Evolutionary conservation across 2,113 vertebrate species (phyloP).

Genomic region (Psammodynastes pulverulentus): DNA sequence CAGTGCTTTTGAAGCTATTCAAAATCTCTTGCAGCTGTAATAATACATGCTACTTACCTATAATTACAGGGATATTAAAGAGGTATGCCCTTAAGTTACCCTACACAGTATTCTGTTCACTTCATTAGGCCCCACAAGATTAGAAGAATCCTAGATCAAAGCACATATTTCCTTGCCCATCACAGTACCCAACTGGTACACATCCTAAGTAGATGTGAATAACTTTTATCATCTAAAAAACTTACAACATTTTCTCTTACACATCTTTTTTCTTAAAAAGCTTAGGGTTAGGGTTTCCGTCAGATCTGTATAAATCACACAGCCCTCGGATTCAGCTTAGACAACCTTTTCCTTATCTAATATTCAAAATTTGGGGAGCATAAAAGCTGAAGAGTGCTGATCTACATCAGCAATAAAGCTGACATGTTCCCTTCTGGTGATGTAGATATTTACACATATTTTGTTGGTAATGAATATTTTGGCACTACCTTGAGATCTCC

Average conservation of each 20-base stretch:
- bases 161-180: neutral
- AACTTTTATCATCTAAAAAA: neutral
- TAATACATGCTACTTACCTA: neutral
- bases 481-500: neutral
- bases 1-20: neutral
- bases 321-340: neutral
- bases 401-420: neutral
- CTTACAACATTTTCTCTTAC: neutral
- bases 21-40: neutral
- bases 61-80: neutral
- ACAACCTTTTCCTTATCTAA: neutral
- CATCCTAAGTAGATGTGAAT: neutral
- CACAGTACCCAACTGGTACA: neutral
- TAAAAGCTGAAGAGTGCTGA: neutral
- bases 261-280: neutral
- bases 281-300: neutral
- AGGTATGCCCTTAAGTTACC: neutral
- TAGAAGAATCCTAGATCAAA: neutral
- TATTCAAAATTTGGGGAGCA: neutral
- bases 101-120: neutral
- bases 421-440: neutral
- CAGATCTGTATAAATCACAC: neutral
- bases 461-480: neutral
- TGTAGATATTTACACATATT: neutral
- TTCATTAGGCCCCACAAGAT: neutral